Conservation (phyloP, 2,797 vertebrate species). For the Pangasius larnaudii region DNA sequence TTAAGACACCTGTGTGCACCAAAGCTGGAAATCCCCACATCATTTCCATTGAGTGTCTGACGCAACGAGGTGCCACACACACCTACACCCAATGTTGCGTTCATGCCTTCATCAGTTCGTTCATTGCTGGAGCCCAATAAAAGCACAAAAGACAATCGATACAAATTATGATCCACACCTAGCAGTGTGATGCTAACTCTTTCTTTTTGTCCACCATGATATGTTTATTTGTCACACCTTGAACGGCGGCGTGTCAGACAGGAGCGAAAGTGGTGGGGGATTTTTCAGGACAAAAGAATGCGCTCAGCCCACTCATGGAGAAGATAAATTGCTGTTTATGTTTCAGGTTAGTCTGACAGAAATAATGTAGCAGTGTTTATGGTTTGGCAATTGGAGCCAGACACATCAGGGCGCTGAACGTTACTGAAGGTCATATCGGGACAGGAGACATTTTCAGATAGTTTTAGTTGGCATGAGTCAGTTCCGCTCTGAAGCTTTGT, state of each 20-base stretch:
- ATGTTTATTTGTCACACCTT: constrained; percentile 25
- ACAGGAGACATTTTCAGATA: background rate
- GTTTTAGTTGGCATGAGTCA: background rate
- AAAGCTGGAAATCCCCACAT: constrained; percentile 27
- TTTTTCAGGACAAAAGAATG: constrained; percentile 48
- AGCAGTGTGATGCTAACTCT: background rate
- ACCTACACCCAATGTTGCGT: no score
- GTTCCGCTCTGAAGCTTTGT: background rate
- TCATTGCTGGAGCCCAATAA: background rate
- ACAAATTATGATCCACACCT: no score
- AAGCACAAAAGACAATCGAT: background rate
- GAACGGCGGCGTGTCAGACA: constrained; percentile 33
- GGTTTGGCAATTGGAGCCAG: constrained; percentile 42
- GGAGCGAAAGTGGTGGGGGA: constrained; percentile 39
- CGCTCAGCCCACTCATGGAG: constrained; percentile 44
- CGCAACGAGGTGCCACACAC: background rate
- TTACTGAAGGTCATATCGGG: constrained; percentile 13
- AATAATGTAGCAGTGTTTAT: constrained; percentile 60
- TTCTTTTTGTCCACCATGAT: background rate
- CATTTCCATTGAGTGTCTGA: background rate
- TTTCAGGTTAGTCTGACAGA: constrained; percentile 56
- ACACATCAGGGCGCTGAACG: constrained; percentile 34
- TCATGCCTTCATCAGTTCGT: background rate
- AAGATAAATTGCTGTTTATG: constrained; percentile 64
- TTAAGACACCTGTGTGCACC: background rate